Percentiles rank a stretch among this genome's conserved stretches.
Evolutionary conservation across 1,140 invertebrate species (phyloP).

Genomic region (Microplitis mediator): DNA sequence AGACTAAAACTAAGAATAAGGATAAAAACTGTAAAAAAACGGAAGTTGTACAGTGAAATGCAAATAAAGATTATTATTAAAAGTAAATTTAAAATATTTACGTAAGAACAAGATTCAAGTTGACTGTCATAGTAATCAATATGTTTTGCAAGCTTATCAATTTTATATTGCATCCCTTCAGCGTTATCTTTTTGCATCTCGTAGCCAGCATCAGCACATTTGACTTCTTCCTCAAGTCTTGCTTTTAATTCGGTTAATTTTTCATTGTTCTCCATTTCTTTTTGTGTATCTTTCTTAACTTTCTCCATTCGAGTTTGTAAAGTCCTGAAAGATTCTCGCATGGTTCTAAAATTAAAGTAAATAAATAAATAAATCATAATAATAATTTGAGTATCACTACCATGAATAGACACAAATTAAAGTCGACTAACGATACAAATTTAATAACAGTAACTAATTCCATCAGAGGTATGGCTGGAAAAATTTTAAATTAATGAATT

Average conservation of each 20-base stretch:
- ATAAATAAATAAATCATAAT: background rate
- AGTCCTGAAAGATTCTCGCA: slow-evolving; percentile 64
- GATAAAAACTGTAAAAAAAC: too few relatives aligned
- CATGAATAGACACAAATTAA: background rate
- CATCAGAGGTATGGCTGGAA: too few relatives aligned
- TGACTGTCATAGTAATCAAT: slow-evolving; percentile 68
- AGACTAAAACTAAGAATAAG: too few relatives aligned
- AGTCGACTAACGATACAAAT: background rate
- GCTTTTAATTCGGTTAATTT: slow-evolving; percentile 67
- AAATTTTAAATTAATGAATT: too few relatives aligned
- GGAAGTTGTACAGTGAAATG: too few relatives aligned
- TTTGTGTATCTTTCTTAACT: slow-evolving; percentile 61
- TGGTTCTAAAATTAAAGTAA: slow-evolving; percentile 53
- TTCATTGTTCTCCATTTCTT: slow-evolving; percentile 72
- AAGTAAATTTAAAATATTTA: slow-evolving; percentile 33
- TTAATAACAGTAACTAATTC: background rate
- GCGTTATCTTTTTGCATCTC: slow-evolving; percentile 43
- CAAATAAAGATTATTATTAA: too few relatives aligned
- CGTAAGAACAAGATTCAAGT: slow-evolving; percentile 50
- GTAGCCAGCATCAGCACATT: slow-evolving; percentile 42
- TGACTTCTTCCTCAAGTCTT: slow-evolving; percentile 65
- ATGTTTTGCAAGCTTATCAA: slow-evolving; percentile 62
- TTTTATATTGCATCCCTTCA: slow-evolving; percentile 58
- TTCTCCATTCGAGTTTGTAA: slow-evolving; percentile 64
- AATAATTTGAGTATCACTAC: background rate